Conservation (phyloP, 2,797 vertebrate genomes). For the Telmatherina bonti region DNA sequence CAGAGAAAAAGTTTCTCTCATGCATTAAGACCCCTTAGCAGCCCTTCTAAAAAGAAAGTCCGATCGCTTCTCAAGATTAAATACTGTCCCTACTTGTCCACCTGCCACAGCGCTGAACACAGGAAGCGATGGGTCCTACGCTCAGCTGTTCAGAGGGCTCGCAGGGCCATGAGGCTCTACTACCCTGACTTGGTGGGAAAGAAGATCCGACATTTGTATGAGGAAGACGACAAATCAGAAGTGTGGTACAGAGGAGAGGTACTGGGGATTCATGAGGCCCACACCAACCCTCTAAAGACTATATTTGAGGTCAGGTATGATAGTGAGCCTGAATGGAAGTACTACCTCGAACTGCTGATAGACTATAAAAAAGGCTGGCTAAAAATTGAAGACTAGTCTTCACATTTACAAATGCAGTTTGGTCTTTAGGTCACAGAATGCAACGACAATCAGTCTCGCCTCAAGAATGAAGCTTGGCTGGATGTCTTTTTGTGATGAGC, state of each 20-base stretch:
- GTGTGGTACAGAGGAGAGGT: constrained; percentile 87
- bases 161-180: constrained; percentile 51
- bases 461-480: constrained; percentile 31
- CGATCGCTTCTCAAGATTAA: constrained; percentile 78
- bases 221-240: constrained; percentile 87
- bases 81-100: constrained; percentile 82
- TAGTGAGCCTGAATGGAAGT: constrained; percentile 88
- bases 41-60: constrained; percentile 59
- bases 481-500: background rate
- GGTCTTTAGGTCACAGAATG: constrained; percentile 7
- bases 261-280: constrained; percentile 80
- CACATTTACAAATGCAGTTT: background rate
- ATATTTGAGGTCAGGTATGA: constrained; percentile 89
- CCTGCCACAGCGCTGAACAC: constrained; percentile 70
- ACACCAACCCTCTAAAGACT: constrained; percentile 85
- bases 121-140: constrained; percentile 81
- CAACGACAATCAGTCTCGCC: background rate
- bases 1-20: constrained; percentile 49
- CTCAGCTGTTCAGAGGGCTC: constrained; percentile 71
- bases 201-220: constrained; percentile 86
- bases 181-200: constrained; percentile 88
- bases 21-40: constrained; percentile 43
- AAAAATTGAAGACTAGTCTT: constrained; percentile 79
- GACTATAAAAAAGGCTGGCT: constrained; percentile 91
- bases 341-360: constrained; percentile 88